A percentile compares a stretch with the other conserved stretches of the same genome.
phyloP scores from a whole-genome alignment of 2,888 invertebrate species.

The Leucophora obtusa region DNA sequence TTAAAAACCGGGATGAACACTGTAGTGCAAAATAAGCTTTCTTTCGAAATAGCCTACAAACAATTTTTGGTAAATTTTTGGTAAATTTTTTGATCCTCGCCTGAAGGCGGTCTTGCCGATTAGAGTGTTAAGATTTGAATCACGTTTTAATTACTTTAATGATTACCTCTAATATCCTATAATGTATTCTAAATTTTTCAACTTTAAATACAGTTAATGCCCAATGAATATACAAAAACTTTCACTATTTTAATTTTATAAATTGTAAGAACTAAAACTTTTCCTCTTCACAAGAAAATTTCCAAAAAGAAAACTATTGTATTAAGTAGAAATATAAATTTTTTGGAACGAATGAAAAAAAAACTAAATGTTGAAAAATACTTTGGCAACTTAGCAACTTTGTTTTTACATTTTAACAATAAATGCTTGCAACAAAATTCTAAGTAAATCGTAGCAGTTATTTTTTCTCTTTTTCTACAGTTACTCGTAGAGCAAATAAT shows the following conservation, averaged over 20 bases:
- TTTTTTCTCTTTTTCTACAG: not conserved
- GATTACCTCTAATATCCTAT: no score
- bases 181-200: no score
- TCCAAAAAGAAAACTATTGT: constrained; percentile 18
- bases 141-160: no score
- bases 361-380: constrained; percentile 38
- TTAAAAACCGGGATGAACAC: no score
- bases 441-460: constrained; percentile 38
- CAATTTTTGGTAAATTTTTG: no score
- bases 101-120: no score
- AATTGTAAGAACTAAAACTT: constrained; percentile 35
- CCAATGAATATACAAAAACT: constrained; percentile 29
- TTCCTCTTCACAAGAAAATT: constrained; percentile 8
- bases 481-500: constrained; percentile 3
- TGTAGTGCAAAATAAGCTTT: no score
- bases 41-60: no score
- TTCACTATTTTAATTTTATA: constrained; percentile 29
- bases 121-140: no score
- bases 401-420: constrained; percentile 23
- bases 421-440: constrained; percentile 51
- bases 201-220: constrained; percentile 31
- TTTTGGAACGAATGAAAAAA: constrained; percentile 7
- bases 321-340: constrained; percentile 12
- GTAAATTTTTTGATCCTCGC: no score
- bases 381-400: constrained; percentile 52